Evolutionary conservation across 2,113 vertebrate species (phyloP).

Genomic region (Etia nguti): DNA sequence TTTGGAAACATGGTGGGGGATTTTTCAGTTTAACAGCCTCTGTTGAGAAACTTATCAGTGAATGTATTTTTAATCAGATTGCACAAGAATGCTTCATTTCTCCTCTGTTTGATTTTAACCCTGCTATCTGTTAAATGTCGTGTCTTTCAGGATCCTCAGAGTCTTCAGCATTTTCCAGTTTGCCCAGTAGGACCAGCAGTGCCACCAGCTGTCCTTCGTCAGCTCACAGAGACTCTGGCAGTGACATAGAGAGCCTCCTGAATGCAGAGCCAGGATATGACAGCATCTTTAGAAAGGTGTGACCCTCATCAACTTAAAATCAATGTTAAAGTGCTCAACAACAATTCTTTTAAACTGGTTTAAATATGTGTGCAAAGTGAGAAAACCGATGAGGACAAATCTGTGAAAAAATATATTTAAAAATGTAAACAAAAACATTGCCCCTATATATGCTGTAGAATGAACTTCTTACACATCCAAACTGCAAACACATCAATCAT

Average conservation of each 20-base stretch:
- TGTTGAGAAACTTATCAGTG: neutral
- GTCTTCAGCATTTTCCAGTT: slow-evolving; percentile 12
- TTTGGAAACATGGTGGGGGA: neutral
- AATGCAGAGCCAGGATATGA: slow-evolving; percentile 62
- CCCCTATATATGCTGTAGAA: neutral
- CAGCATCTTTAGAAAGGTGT: slow-evolving; percentile 68
- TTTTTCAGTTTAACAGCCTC: neutral
- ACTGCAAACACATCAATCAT: neutral
- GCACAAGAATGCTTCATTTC: neutral
- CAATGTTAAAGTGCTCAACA: neutral
- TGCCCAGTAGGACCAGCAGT: slow-evolving; percentile 49
- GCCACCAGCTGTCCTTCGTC: slow-evolving; percentile 42
- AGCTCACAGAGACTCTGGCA: slow-evolving; percentile 63
- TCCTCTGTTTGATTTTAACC: neutral
- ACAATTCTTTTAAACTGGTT: neutral
- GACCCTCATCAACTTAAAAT: neutral
- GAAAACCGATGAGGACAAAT: neutral
- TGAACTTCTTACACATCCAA: neutral
- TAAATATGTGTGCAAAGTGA: fast-evolving
- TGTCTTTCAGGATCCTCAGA: slow-evolving; percentile 58
- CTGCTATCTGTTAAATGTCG: neutral
- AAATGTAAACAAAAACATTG: neutral
- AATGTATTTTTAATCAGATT: neutral
- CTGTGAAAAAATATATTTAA: neutral
- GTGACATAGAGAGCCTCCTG: slow-evolving; percentile 67